These are phyloP conservation scores for Phalloptychus januarius DNA, from an alignment of 2,797 vertebrate species.

Conservation along the genomic window DNA sequence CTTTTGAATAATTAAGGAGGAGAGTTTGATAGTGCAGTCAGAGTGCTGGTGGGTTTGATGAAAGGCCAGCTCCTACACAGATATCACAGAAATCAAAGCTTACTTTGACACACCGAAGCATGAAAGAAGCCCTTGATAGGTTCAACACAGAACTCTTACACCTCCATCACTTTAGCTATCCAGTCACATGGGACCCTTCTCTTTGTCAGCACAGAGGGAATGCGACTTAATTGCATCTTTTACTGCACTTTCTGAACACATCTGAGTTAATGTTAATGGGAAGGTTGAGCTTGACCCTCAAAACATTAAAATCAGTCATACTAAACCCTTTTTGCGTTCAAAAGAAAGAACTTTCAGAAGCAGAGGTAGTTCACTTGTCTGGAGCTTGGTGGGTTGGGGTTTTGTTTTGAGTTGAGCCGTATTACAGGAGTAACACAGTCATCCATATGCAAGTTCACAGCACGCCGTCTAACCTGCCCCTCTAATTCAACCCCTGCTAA, in stretches of 20 bases:
- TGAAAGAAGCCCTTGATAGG: conserved; percentile 46
- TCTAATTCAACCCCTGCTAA: not conserved
- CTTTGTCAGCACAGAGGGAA: conserved; percentile 19
- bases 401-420: conserved; percentile 19
- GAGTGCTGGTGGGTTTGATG: conserved; percentile 47
- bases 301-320: conserved; percentile 23
- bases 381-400: conserved; percentile 5
- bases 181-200: conserved; percentile 27
- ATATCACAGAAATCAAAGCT: conserved; percentile 55
- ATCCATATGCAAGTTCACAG: conserved; percentile 21
- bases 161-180: conserved; percentile 16
- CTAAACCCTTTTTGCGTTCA: not conserved
- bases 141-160: conserved; percentile 28
- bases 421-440: conserved; percentile 15
- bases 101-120: conserved; percentile 31
- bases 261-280: conserved; percentile 25
- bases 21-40: conserved; percentile 42
- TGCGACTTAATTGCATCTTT: conserved; percentile 31
- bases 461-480: conserved; percentile 36
- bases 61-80: conserved; percentile 34
- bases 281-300: not conserved
- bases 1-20: conserved; percentile 52
- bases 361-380: conserved; percentile 6
- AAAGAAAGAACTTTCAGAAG: conserved; percentile 20
- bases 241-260: conserved; percentile 1